phyloP scores from a whole-genome alignment of 2,888 invertebrate species.

The Diarsia mendica region DNA sequence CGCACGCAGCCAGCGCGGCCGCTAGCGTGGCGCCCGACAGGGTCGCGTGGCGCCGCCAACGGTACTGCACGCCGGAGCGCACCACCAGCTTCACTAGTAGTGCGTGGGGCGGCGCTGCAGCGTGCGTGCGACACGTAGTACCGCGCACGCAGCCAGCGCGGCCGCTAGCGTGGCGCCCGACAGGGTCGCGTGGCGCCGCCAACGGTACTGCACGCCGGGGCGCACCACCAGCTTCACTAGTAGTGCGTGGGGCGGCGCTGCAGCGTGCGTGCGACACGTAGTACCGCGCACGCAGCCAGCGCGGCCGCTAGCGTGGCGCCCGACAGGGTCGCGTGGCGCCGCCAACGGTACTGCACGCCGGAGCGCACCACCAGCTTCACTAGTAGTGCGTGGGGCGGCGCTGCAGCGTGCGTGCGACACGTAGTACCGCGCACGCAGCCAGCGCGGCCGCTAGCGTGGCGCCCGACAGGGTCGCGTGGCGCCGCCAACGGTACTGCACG shows the following conservation, averaged over 20 bases:
- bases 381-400: not conserved
- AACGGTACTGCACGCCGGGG: no score
- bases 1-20: not conserved
- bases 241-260: not conserved
- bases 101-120: not conserved
- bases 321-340: not conserved
- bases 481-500: no score
- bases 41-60: not conserved
- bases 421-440: not conserved
- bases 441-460: no score
- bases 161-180: not conserved
- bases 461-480: no score
- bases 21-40: not conserved
- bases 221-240: no score
- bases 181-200: not conserved
- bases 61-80: no score
- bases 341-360: not conserved
- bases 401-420: not conserved
- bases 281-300: not conserved
- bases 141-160: not conserved
- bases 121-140: not conserved
- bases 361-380: no score
- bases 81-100: no score
- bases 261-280: not conserved
- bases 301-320: no score